Conservation (phyloP, 2,113 vertebrate species). For the Acanthisitta chloris region DNA sequence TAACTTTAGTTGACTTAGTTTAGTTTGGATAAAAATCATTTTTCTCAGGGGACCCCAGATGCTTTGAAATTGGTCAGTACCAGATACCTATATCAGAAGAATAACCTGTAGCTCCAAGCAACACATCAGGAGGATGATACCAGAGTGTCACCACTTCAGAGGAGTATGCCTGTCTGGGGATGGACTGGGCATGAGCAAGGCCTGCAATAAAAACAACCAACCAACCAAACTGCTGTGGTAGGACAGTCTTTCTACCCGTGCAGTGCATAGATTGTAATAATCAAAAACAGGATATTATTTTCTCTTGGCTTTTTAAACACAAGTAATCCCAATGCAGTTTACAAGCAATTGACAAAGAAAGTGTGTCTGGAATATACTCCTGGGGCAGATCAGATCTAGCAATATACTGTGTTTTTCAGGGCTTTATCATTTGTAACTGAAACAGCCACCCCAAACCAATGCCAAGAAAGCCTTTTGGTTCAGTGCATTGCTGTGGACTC, state of each 20-base stretch:
- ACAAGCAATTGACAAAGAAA: background rate
- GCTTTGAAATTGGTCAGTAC: constrained; percentile 62
- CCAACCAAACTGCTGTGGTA: background rate
- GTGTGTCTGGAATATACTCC: background rate
- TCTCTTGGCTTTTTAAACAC: background rate
- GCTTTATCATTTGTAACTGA: background rate
- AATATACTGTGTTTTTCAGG: background rate
- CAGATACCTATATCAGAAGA: constrained; percentile 90
- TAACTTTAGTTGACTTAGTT: background rate
- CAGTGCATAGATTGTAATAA: background rate
- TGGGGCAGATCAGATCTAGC: background rate
- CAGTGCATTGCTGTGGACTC: background rate
- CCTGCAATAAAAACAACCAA: constrained; percentile 62
- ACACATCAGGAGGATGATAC: constrained; percentile 87
- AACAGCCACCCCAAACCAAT: background rate
- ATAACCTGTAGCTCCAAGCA: constrained; percentile 88
- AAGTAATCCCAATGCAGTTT: background rate
- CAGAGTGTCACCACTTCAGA: constrained; percentile 89
- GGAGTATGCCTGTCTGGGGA: constrained; percentile 87
- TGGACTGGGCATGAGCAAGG: constrained; percentile 85
- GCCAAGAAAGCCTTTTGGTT: background rate
- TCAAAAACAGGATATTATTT: background rate
- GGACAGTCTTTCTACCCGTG: background rate
- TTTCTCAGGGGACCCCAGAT: background rate
- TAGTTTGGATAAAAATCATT: background rate